phyloP scores from a whole-genome alignment of 2,888 invertebrate species.

The Acrobasis repandana region DNA sequence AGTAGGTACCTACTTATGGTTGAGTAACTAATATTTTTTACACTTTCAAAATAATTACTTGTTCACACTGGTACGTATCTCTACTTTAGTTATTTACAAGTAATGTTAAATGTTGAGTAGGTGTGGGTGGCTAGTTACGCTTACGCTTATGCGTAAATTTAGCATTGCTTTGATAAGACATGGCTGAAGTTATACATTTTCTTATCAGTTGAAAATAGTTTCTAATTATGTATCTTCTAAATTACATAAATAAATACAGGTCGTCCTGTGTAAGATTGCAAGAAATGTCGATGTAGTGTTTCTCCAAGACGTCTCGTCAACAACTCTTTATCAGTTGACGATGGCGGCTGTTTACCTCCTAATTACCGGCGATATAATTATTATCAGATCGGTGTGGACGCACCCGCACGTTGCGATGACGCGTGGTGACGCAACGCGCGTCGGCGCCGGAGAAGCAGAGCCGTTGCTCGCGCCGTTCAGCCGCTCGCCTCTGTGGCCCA shows the following conservation, averaged over 20 bases:
- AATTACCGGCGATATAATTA: constrained; percentile 27
- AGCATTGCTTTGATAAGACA: not conserved
- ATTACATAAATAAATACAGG: too few species aligned
- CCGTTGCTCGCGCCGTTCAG: constrained; percentile 91
- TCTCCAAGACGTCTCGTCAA: not conserved
- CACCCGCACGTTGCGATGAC: constrained; percentile 45
- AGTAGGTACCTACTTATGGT: not conserved
- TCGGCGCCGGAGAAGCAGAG: constrained; percentile 52
- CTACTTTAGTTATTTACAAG: not conserved
- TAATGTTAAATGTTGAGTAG: not conserved
- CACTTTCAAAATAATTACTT: not conserved
- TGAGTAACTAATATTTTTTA: not conserved
- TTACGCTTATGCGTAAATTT: not conserved
- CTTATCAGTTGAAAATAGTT: too few species aligned
- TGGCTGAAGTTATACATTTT: not conserved
- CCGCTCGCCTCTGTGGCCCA: constrained; percentile 92
- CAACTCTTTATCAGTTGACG: constrained; percentile 10
- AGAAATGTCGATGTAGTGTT: not conserved
- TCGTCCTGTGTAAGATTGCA: not conserved
- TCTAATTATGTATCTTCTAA: too few species aligned
- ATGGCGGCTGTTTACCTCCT: constrained; percentile 23
- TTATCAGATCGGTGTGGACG: constrained; percentile 46
- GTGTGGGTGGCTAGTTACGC: not conserved
- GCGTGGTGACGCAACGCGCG: constrained; percentile 54
- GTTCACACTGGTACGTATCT: not conserved